phyloP scores from a whole-genome alignment of 2,113 vertebrate species.

The Mobula hypostoma region DNA sequence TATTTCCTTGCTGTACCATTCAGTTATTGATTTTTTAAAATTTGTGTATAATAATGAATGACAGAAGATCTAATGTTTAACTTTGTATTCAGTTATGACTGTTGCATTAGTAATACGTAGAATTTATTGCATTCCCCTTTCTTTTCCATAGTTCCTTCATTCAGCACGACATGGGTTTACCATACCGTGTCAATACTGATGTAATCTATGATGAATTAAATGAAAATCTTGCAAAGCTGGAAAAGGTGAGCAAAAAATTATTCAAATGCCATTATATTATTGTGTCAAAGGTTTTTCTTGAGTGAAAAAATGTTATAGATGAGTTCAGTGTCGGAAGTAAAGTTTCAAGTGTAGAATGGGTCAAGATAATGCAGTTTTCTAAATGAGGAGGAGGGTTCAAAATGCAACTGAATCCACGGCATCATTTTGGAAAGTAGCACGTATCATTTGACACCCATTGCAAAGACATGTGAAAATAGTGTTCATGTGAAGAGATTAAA shows the following conservation, averaged over 20 bases:
- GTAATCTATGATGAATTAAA: constrained; percentile 71
- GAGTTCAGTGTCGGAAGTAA: neutral
- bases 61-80: neutral
- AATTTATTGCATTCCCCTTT: neutral
- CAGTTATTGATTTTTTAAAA: neutral
- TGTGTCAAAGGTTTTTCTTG: too few species aligned
- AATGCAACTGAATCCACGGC: neutral
- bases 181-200: constrained; percentile 59
- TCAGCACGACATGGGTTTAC: constrained; percentile 48
- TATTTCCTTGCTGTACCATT: neutral
- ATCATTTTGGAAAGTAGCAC: neutral
- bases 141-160: constrained; percentile 50
- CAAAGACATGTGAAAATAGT: neutral
- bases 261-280: neutral
- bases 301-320: too few species aligned
- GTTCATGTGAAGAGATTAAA: too few species aligned
- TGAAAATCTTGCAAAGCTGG: constrained; percentile 76
- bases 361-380: neutral
- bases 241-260: constrained; percentile 66
- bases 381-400: neutral
- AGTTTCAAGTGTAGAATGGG: neutral
- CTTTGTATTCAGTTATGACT: neutral
- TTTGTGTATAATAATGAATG: neutral
- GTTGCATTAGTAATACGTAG: neutral
- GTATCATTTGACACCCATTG: neutral